Evolutionary conservation across 2,888 invertebrate genomes (phyloP).

Genomic region (Drosophila suboccidentalis): DNA sequence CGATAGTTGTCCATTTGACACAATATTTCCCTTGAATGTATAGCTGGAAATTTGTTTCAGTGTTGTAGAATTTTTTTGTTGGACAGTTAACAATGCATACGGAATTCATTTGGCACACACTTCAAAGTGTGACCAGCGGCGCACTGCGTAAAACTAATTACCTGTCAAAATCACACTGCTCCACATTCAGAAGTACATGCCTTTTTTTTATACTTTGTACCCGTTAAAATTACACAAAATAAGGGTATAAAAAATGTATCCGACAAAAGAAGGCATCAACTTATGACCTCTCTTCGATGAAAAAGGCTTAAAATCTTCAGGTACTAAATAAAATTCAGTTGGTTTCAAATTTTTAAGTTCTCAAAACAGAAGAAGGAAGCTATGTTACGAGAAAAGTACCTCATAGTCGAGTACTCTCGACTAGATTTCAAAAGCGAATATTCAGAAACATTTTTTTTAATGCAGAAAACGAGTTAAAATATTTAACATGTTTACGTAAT

Average conservation of each 20-base stretch:
- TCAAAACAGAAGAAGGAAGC: not conserved
- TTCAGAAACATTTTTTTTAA: not conserved
- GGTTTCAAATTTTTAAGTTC: not conserved
- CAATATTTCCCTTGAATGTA: not conserved
- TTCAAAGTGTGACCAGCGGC: constrained; percentile 61
- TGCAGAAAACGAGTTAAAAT: not conserved
- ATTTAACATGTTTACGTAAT: not conserved
- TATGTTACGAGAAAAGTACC: not conserved
- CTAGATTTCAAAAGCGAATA: not conserved
- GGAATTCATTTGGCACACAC: constrained; percentile 21
- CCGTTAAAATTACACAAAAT: not conserved
- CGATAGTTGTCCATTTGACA: too few species aligned
- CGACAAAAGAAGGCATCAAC: not conserved
- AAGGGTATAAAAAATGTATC: not conserved
- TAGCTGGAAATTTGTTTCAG: not conserved
- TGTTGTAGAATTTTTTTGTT: not conserved
- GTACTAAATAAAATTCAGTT: not conserved
- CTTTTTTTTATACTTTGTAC: constrained; percentile 1
- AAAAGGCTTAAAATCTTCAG: not conserved
- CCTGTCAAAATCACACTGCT: constrained; percentile 70
- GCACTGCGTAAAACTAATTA: constrained; percentile 69
- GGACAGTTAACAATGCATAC: constrained; percentile 4
- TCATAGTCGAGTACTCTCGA: not conserved
- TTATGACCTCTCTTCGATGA: not conserved
- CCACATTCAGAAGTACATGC: constrained; percentile 38